These are phyloP conservation scores for Scolanthus callimorphus DNA, from an alignment of 92 coral and sea anemone genomes.

Conservation along the genomic window DNA sequence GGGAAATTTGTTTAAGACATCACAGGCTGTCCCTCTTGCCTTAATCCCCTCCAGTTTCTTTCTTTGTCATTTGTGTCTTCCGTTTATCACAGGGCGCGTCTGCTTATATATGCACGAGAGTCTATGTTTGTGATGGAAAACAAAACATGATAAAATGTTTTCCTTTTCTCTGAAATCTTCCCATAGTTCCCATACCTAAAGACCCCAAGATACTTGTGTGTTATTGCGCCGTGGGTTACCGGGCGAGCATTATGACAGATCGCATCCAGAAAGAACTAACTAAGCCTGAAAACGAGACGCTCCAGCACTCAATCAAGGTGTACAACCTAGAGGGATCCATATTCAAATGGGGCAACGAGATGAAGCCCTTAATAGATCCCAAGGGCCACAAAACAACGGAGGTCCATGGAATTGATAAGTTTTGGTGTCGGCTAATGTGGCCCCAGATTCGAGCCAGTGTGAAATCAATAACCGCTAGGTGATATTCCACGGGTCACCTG, in stretches of 20 bases:
- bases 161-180: no score
- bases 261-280: constrained; percentile 55
- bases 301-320: constrained; percentile 25
- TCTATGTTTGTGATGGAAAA: no score
- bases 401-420: constrained; percentile 19
- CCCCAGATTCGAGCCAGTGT: constrained; percentile 21
- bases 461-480: no score
- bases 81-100: no score
- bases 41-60: no score
- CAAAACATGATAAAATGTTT: no score
- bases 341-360: constrained; percentile 91
- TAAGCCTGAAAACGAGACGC: constrained; percentile 44
- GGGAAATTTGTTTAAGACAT: no score
- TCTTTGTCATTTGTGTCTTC: no score
- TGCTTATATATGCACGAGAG: no score
- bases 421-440: constrained; percentile 16
- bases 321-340: constrained; percentile 82
- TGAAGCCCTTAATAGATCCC: constrained; percentile 52
- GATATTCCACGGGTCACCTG: no score
- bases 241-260: constrained; percentile 76
- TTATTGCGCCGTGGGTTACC: constrained; percentile 84
- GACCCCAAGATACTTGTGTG: constrained; percentile 51
- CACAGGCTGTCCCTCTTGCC: no score
- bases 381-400: constrained; percentile 13
- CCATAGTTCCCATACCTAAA: constrained; percentile 25